A percentile compares a stretch with the other conserved stretches of the same genome.
Conservation (phyloP, 2,888 invertebrate genomes). For the Trichopria drosophilae region DNA sequence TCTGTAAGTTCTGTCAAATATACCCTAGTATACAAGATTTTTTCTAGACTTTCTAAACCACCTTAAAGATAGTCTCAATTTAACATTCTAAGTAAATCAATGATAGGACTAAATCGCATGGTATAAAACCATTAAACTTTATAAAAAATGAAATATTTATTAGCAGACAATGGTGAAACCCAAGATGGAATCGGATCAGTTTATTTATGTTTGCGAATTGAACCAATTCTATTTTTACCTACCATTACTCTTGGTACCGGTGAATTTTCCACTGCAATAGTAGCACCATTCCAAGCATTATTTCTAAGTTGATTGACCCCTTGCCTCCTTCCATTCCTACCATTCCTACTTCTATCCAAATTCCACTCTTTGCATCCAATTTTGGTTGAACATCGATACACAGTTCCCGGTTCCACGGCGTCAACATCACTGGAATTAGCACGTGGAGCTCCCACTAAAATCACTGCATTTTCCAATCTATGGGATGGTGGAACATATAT, state of each 20-base stretch:
- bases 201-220: neutral
- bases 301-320: conserved; percentile 32
- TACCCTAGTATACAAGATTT: too few species aligned
- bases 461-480: conserved; percentile 29
- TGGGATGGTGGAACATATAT: conserved; percentile 39
- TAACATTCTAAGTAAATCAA: too few species aligned
- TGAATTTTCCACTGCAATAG: conserved; percentile 52
- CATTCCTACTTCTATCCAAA: conserved; percentile 38
- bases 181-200: too few species aligned
- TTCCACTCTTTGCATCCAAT: conserved; percentile 43
- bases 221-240: conserved; percentile 26
- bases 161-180: neutral
- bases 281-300: conserved; percentile 55
- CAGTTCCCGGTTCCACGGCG: conserved; percentile 47
- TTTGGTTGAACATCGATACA: conserved; percentile 47
- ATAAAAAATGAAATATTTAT: too few species aligned
- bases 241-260: conserved; percentile 46
- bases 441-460: conserved; percentile 54
- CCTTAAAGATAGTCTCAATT: too few species aligned
- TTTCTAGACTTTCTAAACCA: too few species aligned
- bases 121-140: too few species aligned
- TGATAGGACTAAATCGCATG: too few species aligned
- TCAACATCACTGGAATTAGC: conserved; percentile 36
- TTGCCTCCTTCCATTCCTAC: neutral
- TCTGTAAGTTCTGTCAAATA: too few species aligned